Evolutionary conservation across 1,140 invertebrate species (phyloP), one percentile per base, ranked within the genome.

Genomic region (Zaprionus capensis): DNA sequence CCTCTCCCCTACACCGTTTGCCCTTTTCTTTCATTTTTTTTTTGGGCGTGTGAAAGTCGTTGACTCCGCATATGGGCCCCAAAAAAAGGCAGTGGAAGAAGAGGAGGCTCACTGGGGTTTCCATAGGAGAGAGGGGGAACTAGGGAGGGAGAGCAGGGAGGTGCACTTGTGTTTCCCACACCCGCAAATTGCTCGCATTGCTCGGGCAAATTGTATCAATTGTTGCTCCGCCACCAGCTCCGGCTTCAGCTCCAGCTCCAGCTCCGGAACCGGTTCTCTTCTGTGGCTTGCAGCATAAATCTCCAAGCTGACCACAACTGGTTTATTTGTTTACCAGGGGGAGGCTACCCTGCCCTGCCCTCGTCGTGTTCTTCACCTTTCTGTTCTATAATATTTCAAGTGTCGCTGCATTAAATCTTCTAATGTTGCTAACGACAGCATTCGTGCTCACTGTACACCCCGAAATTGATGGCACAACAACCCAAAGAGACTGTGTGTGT

Each of bases 121-220:
- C 28, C 28, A 7, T 6, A 28, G 1, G 26, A 28, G 7, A 34
- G 31, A 34, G 9, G 9, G 31, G 31, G 31, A 2, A 11, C 1
- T 9, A 0, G 28, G 7, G 6, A 31, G 28, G 1, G 6, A 31
- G 28, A 0, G 6, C 5, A 44, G 20, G 36, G 5, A 5, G 46
- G 61, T 9, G 46, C 46, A 49, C 17, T 63, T 26, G 36, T n/a
- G 24, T 36, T 88, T 88, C 85, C 85, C 85, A 88, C 84, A 88
- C 85, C 85, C 76, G 71, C 77, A 86, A 81, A 82, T 82, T 70
- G 69, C 66, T 55, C 61, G 64, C 57, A 68, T 74, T 56, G 64
- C 69, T 34, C 9, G 61, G 67, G 78, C 81, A 87, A 88, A 87
- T 87, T 87, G 85, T 87, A 87, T 88, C 84, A 87, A 87, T 86